Percentiles rank a stretch among this genome's conserved stretches.
phyloP scores from a whole-genome alignment of 1,140 invertebrate genomes.

The Aplysia californica region DNA sequence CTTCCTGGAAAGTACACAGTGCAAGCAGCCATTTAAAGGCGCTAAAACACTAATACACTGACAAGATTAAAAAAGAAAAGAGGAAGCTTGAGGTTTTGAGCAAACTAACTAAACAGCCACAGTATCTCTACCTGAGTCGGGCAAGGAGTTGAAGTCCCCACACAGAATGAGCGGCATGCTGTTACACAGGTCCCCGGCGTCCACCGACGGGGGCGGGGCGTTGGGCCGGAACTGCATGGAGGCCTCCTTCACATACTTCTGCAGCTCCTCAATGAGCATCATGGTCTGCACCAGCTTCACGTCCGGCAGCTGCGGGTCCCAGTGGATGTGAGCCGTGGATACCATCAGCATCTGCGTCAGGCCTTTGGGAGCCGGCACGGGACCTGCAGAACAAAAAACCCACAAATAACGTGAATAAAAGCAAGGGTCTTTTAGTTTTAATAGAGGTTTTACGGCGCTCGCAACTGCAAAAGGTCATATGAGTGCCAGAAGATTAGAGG shows the following conservation, averaged over 20 bases:
- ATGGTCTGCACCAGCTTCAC: slow-evolving; percentile 99
- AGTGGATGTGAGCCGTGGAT: slow-evolving; percentile 98
- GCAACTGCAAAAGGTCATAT: no score
- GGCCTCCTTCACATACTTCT: slow-evolving; percentile 62
- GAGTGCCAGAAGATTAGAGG: no score
- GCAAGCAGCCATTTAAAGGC: no score
- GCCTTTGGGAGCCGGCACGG: slow-evolving; percentile 74
- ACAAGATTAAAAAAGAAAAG: no score
- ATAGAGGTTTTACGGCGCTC: no score
- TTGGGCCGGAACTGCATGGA: slow-evolving; percentile 47
- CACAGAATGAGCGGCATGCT: slow-evolving; percentile 94
- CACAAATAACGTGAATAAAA: no score
- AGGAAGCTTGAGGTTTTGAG: no score
- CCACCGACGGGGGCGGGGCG: slow-evolving; percentile 64
- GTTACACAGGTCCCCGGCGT: slow-evolving; percentile 72
- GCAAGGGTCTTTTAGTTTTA: no score
- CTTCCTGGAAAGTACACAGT: no score
- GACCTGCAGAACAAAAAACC: slow-evolving; percentile 24
- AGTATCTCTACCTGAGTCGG: slow-evolving; percentile 92
- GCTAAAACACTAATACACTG: no score
- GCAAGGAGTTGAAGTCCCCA: slow-evolving; percentile 98
- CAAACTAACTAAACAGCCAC: no score
- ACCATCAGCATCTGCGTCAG: slow-evolving; percentile 88
- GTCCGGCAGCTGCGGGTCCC: slow-evolving; percentile 99
- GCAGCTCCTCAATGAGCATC: slow-evolving; percentile 95